Conservation (phyloP, 2,113 vertebrate genomes). For the Barbus barbus region DNA sequence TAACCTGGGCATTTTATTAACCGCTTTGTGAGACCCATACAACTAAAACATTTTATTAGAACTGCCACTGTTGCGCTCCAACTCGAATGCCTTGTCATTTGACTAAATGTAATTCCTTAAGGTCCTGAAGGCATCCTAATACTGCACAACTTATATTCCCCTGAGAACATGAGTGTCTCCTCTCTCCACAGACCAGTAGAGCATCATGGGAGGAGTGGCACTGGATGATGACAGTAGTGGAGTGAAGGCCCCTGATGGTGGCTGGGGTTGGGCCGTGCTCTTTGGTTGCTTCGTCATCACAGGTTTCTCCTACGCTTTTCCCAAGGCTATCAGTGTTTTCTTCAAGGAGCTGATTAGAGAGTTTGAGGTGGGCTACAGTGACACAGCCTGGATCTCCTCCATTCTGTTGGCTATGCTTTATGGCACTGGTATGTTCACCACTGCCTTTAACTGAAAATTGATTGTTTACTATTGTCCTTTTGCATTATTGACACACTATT, state of each 20-base stretch:
- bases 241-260: slow-evolving; percentile 88
- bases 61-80: not conserved
- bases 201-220: slow-evolving; percentile 85
- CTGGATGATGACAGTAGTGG: slow-evolving; percentile 75
- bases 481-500: too few relatives aligned
- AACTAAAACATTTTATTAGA: not conserved
- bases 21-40: not conserved
- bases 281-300: slow-evolving; percentile 92
- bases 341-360: slow-evolving; percentile 92
- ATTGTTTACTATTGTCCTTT: too few relatives aligned
- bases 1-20: not conserved
- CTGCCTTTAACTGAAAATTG: too few relatives aligned
- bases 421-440: slow-evolving; percentile 80
- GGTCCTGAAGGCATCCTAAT: not conserved
- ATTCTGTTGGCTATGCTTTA: slow-evolving; percentile 95
- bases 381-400: slow-evolving; percentile 95
- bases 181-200: slow-evolving; percentile 1
- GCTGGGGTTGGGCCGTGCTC: slow-evolving; percentile 94
- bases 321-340: slow-evolving; percentile 93
- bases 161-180: not conserved
- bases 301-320: slow-evolving; percentile 95
- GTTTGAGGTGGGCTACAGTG: slow-evolving; percentile 89
- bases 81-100: not conserved
- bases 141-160: not conserved
- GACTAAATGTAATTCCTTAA: not conserved